Evolutionary conservation across 1,140 invertebrate species (phyloP).

Genomic region (Nymphalis io): DNA sequence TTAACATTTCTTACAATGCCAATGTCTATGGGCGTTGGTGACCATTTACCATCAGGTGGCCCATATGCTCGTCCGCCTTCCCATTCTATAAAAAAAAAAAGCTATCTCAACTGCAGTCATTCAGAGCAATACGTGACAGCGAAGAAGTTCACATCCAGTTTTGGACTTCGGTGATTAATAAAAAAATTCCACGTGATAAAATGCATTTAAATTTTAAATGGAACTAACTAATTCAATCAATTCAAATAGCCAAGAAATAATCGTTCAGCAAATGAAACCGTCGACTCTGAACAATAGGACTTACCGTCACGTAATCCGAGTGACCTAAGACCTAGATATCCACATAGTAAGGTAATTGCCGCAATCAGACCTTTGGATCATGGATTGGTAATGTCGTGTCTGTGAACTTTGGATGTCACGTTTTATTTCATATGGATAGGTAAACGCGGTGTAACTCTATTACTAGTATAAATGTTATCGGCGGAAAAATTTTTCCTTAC

Average conservation of each 20-base stretch:
- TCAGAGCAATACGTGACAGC: too few relatives aligned
- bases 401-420: conserved; percentile 8
- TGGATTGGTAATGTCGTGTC: conserved; percentile 6
- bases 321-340: conserved; percentile 28
- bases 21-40: too few relatives aligned
- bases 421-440: neutral
- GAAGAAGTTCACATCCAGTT: too few relatives aligned
- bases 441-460: too few relatives aligned
- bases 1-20: too few relatives aligned
- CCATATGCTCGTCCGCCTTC: too few relatives aligned
- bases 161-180: neutral
- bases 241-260: neutral
- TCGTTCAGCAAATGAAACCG: neutral
- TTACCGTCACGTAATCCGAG: conserved; percentile 14
- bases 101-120: too few relatives aligned
- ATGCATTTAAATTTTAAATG: neutral
- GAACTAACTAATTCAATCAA: neutral
- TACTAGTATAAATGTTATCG: too few relatives aligned
- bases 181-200: neutral
- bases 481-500: too few relatives aligned
- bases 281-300: conserved; percentile 8
- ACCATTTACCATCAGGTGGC: too few relatives aligned
- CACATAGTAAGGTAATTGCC: conserved; percentile 18
- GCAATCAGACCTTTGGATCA: conserved; percentile 21
- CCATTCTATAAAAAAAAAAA: too few relatives aligned